A percentile compares a stretch with the other conserved stretches of the same genome.
These are phyloP conservation scores for Odontothrips loti DNA, from an alignment of 2,888 invertebrate genomes.

Conservation along the genomic window DNA sequence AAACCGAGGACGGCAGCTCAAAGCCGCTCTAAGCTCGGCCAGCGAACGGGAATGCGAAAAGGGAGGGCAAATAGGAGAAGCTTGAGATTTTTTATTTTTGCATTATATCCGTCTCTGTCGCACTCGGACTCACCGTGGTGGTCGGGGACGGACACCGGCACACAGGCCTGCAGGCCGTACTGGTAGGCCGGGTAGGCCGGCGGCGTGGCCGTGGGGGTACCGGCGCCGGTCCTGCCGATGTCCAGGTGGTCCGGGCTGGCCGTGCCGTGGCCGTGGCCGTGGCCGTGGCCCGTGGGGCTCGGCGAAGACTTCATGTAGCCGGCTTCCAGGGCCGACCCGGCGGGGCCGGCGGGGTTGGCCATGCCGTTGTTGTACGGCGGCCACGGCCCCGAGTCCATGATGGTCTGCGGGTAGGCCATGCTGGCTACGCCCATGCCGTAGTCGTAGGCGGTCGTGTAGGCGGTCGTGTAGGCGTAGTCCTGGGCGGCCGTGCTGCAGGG, in stretches of 20 bases:
- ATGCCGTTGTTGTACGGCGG: background rate
- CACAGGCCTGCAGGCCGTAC: background rate
- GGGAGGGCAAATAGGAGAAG: no score
- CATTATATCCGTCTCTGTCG: no score
- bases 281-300: background rate
- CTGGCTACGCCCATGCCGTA: background rate
- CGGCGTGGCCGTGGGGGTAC: background rate
- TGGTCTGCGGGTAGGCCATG: conserved; percentile 1
- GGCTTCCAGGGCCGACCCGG: background rate
- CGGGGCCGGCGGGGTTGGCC: background rate
- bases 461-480: background rate
- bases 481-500: background rate
- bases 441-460: background rate
- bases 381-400: conserved; percentile 3
- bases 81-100: no score
- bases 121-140: background rate
- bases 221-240: background rate
- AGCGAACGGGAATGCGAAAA: no score
- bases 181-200: background rate
- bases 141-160: background rate
- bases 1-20: no score
- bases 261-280: background rate
- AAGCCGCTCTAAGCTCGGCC: no score
- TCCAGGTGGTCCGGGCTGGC: background rate
- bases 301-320: conserved; percentile 2